A percentile compares a stretch with the other conserved stretches of the same genome.
phyloP scores from a whole-genome alignment of 2,113 vertebrate genomes.

The Hassar affinis region DNA sequence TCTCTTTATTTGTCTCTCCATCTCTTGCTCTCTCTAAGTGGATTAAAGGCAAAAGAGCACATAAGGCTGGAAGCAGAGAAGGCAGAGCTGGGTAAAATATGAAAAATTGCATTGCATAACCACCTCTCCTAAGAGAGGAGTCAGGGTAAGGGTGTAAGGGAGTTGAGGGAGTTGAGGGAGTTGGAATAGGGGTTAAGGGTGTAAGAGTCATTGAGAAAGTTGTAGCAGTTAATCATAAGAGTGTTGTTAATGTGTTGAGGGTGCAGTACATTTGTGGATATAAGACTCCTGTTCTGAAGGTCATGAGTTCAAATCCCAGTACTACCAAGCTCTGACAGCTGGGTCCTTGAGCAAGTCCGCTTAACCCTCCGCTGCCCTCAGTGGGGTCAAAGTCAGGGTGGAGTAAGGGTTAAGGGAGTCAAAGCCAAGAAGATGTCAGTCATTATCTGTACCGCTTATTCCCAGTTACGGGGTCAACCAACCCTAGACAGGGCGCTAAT shows the following conservation, averaged over 20 bases:
- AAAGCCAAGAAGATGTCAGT: no score
- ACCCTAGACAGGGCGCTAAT: no score
- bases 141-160: not conserved
- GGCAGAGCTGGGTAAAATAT: not conserved
- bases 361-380: not conserved
- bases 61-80: not conserved
- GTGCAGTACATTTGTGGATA: not conserved
- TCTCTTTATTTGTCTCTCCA: not conserved
- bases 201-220: not conserved
- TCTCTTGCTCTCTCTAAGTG: not conserved
- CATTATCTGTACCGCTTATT: no score
- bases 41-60: conserved; percentile 2
- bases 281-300: not conserved
- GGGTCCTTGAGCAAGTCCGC: not conserved
- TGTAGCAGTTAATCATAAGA: not conserved
- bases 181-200: not conserved
- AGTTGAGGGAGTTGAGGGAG: not conserved
- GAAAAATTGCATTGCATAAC: not conserved
- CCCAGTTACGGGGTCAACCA: no score
- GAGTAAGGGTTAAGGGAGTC: not conserved
- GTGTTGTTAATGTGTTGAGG: not conserved
- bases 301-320: not conserved
- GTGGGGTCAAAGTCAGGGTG: not conserved
- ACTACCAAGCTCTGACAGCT: not conserved
- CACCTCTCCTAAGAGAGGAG: not conserved